A percentile compares a stretch with the other conserved stretches of the same genome.
These are phyloP conservation scores for Acanthornis magna DNA, from an alignment of 2,797 vertebrate species.

Conservation along the genomic window DNA sequence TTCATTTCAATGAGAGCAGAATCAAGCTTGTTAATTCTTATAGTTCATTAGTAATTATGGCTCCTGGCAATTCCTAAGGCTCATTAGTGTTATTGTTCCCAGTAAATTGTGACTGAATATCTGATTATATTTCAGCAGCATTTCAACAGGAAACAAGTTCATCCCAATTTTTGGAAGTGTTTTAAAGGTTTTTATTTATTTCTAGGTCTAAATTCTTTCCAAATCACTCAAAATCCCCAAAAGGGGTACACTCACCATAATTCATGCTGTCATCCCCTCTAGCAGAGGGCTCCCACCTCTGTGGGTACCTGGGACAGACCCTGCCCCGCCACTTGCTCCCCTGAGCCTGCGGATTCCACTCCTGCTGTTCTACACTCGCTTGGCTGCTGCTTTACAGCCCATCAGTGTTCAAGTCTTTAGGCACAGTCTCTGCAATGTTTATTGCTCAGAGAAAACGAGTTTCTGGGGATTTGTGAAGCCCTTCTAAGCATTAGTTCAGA, in stretches of 20 bases:
- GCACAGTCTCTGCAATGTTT: not conserved
- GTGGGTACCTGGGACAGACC: not conserved
- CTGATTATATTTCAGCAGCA: not conserved
- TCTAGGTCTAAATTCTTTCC: not conserved
- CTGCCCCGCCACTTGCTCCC: not conserved
- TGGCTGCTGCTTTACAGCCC: not conserved
- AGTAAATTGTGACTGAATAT: not conserved
- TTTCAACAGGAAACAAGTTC: not conserved
- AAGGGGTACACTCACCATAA: not conserved
- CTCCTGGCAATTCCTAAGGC: not conserved
- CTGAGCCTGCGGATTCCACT: not conserved
- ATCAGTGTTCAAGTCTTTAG: not conserved
- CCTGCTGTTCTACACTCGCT: not conserved
- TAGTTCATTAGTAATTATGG: not conserved
- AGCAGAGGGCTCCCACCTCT: not conserved
- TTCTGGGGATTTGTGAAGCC: not conserved
- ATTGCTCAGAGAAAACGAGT: not conserved
- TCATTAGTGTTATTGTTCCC: not conserved
- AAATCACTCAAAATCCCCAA: not conserved
- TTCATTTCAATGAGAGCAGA: not conserved
- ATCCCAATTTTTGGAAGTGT: not conserved
- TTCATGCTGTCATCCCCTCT: not conserved
- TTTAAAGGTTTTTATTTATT: not conserved
- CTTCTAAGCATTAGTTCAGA: not conserved
- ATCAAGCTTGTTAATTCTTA: not conserved